Evolutionary conservation across 2,888 invertebrate genomes (phyloP).

Genomic region (Camponotus fellah): DNA sequence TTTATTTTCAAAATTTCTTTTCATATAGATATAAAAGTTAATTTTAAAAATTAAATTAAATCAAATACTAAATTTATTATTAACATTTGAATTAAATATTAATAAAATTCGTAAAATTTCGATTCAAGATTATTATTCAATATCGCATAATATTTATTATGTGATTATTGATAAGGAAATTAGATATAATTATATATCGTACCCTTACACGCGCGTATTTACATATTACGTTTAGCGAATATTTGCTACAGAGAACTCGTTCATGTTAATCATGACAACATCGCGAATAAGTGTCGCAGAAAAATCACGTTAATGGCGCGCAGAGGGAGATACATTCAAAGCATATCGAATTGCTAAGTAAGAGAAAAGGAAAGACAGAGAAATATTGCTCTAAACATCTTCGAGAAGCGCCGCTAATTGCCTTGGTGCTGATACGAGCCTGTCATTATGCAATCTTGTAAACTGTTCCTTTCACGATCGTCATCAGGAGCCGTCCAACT

Average conservation of each 20-base stretch:
- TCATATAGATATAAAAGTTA: not conserved
- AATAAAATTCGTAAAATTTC: not conserved
- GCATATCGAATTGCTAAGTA: not conserved
- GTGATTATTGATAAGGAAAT: not conserved
- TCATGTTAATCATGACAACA: not conserved
- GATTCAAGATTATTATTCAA: not conserved
- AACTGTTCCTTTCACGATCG: constrained; percentile 22
- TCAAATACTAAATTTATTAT: no score
- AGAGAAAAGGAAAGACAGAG: not conserved
- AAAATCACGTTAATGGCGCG: constrained; percentile 9
- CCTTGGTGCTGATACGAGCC: not conserved
- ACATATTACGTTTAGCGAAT: not conserved
- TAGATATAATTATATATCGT: not conserved
- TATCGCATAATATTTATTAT: not conserved
- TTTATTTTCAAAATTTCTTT: not conserved
- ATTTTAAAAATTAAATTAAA: not conserved
- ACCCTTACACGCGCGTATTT: not conserved
- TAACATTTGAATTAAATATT: no score
- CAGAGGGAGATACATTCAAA: not conserved
- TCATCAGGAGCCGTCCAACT: not conserved
- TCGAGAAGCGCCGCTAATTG: not conserved
- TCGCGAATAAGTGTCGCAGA: not conserved
- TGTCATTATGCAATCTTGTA: constrained; percentile 44
- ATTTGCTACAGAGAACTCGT: not conserved
- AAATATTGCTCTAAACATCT: constrained; percentile 1